Evolutionary conservation across 2,113 vertebrate species (phyloP), one percentile per base, ranked within the genome.

Genomic region (Microtus richardsoni): DNA sequence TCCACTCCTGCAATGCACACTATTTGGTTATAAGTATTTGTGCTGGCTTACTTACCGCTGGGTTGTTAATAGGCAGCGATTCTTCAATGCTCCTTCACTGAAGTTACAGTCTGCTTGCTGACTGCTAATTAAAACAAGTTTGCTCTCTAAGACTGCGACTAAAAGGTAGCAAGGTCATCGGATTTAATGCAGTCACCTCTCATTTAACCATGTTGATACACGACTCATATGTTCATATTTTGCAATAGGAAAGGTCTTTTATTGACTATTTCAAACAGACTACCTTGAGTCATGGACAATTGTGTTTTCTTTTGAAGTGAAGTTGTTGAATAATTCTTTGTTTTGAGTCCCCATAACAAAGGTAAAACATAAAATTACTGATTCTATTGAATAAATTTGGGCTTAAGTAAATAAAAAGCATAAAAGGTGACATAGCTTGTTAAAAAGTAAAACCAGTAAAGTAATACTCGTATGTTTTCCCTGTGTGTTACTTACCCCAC

Each of bases 1-100:
- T 99, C 98, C 97, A 99, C 99, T 99, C 98, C 98, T 98, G 99
- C 99, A 99, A 99, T 99, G 98, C 98, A 99, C 98, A 99, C 98
- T 99, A 98, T 99, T 99, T 99, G 98, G 99, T 99, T 99, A 98
- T 98, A 99, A 99, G 99, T 99, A 99, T 99, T 99, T 99, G 98
- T 98, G 98, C 98, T 98, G 98, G 98, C 98, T 99, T 99, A 98
- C 99, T 99, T 99, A 99, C 99, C 98, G 98, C 99, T 99, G 99
- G 98, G 99, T 98, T 99, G 99, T 99, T 99, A 99, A 99, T 99
- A 99, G 98, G 98, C 98, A 99, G 98, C 98, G 98, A 99, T 99
- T 99, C 98, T 99, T 99, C 99, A 99, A 98, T 98, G 98, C 98
- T 99, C 98, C 98, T 99, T 99, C 99, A 98, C 98, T 98, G 98